Evolutionary conservation across 2,113 vertebrate species (phyloP), one percentile per base, ranked within the genome.

Genomic region (Crypturellus undulatus): DNA sequence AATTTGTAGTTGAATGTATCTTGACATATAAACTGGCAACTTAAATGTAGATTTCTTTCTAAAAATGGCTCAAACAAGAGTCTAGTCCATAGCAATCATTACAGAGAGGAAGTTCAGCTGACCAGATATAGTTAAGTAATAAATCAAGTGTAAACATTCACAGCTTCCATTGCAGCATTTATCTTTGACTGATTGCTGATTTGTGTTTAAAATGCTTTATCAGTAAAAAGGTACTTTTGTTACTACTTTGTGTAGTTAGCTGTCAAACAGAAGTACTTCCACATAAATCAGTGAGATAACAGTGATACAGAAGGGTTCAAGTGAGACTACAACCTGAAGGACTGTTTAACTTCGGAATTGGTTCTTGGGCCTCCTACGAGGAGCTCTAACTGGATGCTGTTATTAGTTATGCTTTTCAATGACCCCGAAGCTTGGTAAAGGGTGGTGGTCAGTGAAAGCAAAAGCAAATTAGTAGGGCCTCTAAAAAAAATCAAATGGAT

Each of bases 1-100:
- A 90, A 94, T 87, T 91, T 84, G 67, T 75, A 60, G 76, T 20
- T 93, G 69, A 71, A 87, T 94, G 40, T 76, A 96, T 78, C 8
- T 64, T 95, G 70, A 24, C 49, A 42, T 38, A 51, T 79, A 86
- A 96, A 72, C 58, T 5, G 6, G 92, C 26, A 88, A 25, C 32
- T 94, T 17, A 47, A 12, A 78, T 52, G n/a, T 68, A 62, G 18
- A 73, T 92, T 96, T 92, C 28, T 63, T 67, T 87, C 65, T 87
- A 80, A 78, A 95, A 87, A 85, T 25, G 28, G 3, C 75, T 95
- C 84, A 75, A 89, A 75, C 49, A 45, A 78, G 52, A 84, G 38
- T 71, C 52, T 91, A 58, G 28, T 81, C 71, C 12, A 63, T 25
- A 82, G 26, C 28, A 85, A 13, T 83, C 47, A 14, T 89, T 95